Evolutionary conservation across 2,113 vertebrate genomes (phyloP).

Genomic region (Anolis carolinensis): DNA sequence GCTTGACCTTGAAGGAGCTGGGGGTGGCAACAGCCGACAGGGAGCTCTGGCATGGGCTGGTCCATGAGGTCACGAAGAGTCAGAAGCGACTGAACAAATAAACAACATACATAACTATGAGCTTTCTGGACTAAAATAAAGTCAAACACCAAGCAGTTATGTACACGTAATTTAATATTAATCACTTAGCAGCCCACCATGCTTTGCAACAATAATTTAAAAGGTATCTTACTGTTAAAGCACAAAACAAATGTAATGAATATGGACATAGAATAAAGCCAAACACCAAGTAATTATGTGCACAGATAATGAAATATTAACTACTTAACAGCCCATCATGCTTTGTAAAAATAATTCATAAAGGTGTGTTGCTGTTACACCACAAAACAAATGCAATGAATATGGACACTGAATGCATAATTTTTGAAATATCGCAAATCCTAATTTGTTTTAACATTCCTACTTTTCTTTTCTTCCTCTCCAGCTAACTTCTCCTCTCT

Average conservation of each 20-base stretch:
- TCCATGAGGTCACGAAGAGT: no score
- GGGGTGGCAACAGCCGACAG: no score
- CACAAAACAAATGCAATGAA: constrained; percentile 33
- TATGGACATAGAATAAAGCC: constrained; percentile 23
- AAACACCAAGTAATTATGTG: neutral
- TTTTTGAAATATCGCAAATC: constrained; percentile 51
- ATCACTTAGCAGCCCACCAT: neutral
- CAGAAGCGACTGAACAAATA: no score
- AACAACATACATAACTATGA: neutral
- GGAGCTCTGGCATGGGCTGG: no score
- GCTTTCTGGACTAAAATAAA: constrained; percentile 11
- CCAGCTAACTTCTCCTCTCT: constrained; percentile 78
- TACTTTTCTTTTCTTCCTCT: constrained; percentile 71
- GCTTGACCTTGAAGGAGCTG: no score
- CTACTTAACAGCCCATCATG: neutral
- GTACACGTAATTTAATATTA: neutral
- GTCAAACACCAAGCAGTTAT: neutral
- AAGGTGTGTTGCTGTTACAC: constrained; percentile 32
- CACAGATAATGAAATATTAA: neutral
- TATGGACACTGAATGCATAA: constrained; percentile 24
- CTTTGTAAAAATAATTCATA: constrained; percentile 13
- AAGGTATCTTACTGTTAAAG: constrained; percentile 34
- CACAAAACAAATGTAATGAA: constrained; percentile 35
- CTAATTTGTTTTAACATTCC: constrained; percentile 65
- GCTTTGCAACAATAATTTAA: constrained; percentile 13